These are phyloP conservation scores for Oplegnathus fasciatus DNA, from an alignment of 2,113 vertebrate species.

Conservation along the genomic window DNA sequence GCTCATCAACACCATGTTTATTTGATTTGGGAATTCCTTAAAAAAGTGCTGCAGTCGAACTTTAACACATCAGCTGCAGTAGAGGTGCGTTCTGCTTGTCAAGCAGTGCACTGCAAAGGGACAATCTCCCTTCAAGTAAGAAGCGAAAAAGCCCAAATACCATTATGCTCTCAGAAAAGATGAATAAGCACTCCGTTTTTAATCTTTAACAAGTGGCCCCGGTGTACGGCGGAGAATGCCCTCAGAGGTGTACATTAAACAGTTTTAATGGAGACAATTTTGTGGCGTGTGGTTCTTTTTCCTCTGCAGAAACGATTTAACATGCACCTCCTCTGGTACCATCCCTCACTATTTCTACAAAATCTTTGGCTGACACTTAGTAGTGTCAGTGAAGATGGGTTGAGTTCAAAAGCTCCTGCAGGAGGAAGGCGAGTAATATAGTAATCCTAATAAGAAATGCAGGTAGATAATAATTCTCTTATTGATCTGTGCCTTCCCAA, in stretches of 20 bases:
- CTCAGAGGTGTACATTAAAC: conserved; percentile 18
- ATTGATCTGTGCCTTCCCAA: conserved; percentile 47
- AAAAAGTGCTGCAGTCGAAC: conserved; percentile 5
- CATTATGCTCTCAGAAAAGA: conserved; percentile 33
- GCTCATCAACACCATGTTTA: not conserved
- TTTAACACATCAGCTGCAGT: conserved; percentile 27
- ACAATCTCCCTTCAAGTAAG: conserved; percentile 12
- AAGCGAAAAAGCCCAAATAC: conserved; percentile 1
- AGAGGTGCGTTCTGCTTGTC: conserved; percentile 23
- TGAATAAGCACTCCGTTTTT: conserved; percentile 37
- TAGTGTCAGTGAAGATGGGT: not conserved
- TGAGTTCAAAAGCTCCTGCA: conserved; percentile 13
- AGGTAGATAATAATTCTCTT: conserved; percentile 38
- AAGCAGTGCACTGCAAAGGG: conserved; percentile 22
- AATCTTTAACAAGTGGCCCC: conserved; percentile 31
- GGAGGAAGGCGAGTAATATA: conserved; percentile 27
- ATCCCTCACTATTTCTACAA: not conserved
- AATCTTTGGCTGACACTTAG: not conserved
- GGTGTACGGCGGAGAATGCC: not conserved
- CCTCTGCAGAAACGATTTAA: conserved; percentile 11
- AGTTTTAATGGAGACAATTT: conserved; percentile 21
- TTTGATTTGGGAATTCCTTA: conserved; percentile 43
- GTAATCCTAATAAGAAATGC: conserved; percentile 20
- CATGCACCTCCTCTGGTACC: conserved; percentile 6
- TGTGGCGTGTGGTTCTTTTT: not conserved